A percentile compares a stretch with the other conserved stretches of the same genome.
These are phyloP conservation scores for Dendrolimus houi DNA, from an alignment of 2,888 invertebrate species.

Conservation along the genomic window DNA sequence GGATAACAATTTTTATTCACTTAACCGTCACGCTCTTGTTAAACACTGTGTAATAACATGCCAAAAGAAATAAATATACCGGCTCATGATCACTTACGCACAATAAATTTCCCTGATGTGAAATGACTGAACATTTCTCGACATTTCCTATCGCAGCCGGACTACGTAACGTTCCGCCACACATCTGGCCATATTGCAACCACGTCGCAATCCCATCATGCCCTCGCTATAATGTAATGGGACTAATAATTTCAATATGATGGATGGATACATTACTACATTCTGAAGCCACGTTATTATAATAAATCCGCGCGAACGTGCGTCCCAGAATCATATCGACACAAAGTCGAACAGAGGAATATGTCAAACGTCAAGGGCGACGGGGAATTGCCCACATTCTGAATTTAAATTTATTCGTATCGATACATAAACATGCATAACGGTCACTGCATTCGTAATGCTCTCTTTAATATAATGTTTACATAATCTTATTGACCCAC, in stretches of 20 bases:
- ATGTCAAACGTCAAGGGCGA: constrained; percentile 10
- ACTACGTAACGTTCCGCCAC: not conserved
- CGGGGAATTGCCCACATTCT: not conserved
- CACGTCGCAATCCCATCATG: constrained; percentile 24
- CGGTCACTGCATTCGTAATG: not conserved
- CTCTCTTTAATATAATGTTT: constrained; percentile 3
- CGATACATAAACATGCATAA: not conserved
- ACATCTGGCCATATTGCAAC: constrained; percentile 14
- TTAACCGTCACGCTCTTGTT: not conserved
- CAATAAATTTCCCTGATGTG: constrained; percentile 21
- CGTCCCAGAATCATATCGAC: not conserved
- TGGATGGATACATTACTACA: not conserved
- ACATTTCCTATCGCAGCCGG: constrained; percentile 9
- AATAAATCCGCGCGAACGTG: not conserved
- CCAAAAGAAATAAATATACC: constrained; percentile 41
- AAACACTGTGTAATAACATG: constrained; percentile 20
- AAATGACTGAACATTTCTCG: constrained; percentile 17
- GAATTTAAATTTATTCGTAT: not conserved
- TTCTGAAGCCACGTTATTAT: not conserved
- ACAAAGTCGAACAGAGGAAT: not conserved
- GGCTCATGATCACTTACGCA: constrained; percentile 68
- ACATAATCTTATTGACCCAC: constrained; percentile 16
- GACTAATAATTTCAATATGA: constrained; percentile 1
- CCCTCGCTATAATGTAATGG: constrained; percentile 24
- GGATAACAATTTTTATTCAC: no score